phyloP scores from a whole-genome alignment of 2,888 invertebrate species.

The Ganaspis brasiliensis region DNA sequence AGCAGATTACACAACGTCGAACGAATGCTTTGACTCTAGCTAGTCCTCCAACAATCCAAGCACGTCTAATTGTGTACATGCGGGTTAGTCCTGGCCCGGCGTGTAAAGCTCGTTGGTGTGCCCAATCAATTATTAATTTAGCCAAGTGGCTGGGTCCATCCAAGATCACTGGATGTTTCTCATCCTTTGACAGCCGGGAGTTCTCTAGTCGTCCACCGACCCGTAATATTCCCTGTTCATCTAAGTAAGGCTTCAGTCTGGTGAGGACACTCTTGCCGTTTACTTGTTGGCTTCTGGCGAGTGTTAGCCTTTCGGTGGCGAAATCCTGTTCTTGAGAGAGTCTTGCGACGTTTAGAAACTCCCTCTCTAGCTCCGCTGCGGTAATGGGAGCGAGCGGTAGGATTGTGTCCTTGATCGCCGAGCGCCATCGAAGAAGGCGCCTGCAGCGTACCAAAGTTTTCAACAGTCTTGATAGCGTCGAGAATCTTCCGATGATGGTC shows the following conservation, averaged over 20 bases:
- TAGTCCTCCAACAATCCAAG: conserved; percentile 6
- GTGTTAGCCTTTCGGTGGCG: too few species aligned
- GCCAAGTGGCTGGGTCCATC: not conserved
- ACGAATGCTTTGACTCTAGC: not conserved
- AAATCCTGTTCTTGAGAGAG: too few species aligned
- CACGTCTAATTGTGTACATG: not conserved
- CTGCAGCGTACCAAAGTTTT: too few species aligned
- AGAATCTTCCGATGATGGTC: too few species aligned
- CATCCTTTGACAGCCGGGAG: not conserved
- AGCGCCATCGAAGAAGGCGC: too few species aligned
- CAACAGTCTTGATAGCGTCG: too few species aligned
- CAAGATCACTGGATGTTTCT: conserved; percentile 13
- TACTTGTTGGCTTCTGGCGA: too few species aligned
- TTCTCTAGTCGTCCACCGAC: conserved; percentile 22
- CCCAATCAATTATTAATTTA: conserved; percentile 12
- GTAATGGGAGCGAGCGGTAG: too few species aligned
- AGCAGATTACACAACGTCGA: not conserved
- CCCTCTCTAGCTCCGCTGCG: too few species aligned
- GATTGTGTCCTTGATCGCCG: too few species aligned
- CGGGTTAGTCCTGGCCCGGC: not conserved
- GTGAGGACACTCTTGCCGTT: too few species aligned
- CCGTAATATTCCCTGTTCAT: not conserved
- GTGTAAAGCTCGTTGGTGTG: conserved; percentile 1
- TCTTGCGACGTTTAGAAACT: too few species aligned
- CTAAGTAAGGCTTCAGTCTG: not conserved